Conservation (phyloP, 1,140 invertebrate species). For the Apolygus lucorum region DNA sequence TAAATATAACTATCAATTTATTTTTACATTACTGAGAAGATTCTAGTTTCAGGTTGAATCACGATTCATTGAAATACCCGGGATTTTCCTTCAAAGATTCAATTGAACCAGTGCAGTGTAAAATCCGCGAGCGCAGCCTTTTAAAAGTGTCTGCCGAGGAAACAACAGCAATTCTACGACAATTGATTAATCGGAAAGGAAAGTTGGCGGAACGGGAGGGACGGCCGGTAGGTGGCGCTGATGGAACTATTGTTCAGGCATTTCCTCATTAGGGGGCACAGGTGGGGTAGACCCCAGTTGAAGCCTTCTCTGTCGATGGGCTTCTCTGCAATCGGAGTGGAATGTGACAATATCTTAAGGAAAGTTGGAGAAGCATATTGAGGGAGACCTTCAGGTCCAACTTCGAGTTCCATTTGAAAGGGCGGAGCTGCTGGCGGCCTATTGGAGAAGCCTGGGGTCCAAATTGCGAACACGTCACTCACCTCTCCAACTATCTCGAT, state of each 20-base stretch:
- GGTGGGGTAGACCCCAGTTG: too few relatives aligned
- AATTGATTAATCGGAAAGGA: background rate
- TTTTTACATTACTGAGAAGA: too few relatives aligned
- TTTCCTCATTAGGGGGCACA: background rate
- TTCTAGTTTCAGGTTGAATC: too few relatives aligned
- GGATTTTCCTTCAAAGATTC: too few relatives aligned
- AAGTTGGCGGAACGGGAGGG: background rate
- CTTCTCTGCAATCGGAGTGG: background rate
- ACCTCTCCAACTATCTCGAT: background rate
- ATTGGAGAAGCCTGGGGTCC: background rate
- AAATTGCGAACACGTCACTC: background rate
- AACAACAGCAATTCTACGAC: background rate
- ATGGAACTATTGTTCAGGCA: background rate
- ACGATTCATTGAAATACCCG: too few relatives aligned
- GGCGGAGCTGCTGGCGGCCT: background rate
- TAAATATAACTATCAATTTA: too few relatives aligned
- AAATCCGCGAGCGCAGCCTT: too few relatives aligned
- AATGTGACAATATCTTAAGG: background rate
- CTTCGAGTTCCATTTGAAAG: background rate
- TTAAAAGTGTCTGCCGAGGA: background rate
- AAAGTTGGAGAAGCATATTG: background rate
- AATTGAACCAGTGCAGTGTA: too few relatives aligned
- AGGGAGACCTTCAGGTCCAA: background rate
- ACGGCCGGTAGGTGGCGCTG: background rate
- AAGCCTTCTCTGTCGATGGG: too few relatives aligned